Percentiles rank a stretch among this genome's conserved stretches.
phyloP scores from a whole-genome alignment of 2,113 vertebrate genomes.

The Gila orcuttii region DNA sequence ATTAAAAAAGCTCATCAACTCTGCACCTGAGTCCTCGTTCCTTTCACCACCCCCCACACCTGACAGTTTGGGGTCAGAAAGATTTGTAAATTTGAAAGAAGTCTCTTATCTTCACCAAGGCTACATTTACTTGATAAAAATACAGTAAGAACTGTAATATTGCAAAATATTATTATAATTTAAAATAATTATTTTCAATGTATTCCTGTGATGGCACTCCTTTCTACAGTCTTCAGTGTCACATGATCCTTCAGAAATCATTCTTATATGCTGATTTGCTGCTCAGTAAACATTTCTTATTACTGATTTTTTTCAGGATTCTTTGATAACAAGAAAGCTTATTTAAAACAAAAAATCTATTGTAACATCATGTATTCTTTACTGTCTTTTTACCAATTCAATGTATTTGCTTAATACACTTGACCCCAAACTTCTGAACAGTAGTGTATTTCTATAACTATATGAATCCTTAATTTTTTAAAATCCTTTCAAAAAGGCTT shows the following conservation, averaged over 20 bases:
- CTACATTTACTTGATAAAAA: too few species aligned
- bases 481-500: not conserved
- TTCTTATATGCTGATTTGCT: not conserved
- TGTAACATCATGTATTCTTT: not conserved
- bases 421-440: too few species aligned
- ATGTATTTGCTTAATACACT: not conserved
- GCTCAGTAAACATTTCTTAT: not conserved
- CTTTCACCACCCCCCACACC: too few species aligned
- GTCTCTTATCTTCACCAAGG: too few species aligned
- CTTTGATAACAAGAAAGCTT: not conserved
- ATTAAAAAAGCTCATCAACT: too few species aligned
- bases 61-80: not conserved
- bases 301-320: not conserved
- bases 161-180: too few species aligned
- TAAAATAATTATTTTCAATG: not conserved
- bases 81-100: too few species aligned
- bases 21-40: too few species aligned
- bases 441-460: not conserved
- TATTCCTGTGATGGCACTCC: not conserved
- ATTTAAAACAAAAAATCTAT: not conserved
- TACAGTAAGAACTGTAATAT: too few species aligned
- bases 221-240: not conserved
- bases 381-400: not conserved
- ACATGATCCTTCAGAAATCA: not conserved
- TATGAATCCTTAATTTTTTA: not conserved